These are phyloP conservation scores for Ctenochaetus hawaiiensis DNA, from an alignment of 2,797 vertebrate genomes.

Conservation along the genomic window DNA sequence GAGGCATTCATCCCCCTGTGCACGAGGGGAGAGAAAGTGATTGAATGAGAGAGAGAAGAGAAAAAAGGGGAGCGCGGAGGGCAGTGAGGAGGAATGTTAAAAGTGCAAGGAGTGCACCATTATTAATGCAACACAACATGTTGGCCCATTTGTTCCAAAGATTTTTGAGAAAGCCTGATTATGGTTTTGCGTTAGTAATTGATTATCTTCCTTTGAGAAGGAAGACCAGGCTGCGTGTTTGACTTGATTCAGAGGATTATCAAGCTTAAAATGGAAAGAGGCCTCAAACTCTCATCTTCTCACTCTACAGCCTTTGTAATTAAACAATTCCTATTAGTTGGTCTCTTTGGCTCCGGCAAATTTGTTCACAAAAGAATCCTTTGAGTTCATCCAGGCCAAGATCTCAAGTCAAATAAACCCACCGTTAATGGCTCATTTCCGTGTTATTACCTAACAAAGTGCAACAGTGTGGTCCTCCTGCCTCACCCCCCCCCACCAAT, in stretches of 20 bases:
- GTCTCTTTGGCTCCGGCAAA: constrained; percentile 39
- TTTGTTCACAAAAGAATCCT: constrained; percentile 42
- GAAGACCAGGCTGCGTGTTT: constrained; percentile 62
- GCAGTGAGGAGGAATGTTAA: constrained; percentile 34
- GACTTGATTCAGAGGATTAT: constrained; percentile 78
- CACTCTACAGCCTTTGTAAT: constrained; percentile 47
- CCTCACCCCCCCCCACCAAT: background rate
- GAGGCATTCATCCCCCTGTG: constrained; percentile 66
- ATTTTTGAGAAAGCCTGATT: constrained; percentile 67
- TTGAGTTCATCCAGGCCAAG: constrained; percentile 34
- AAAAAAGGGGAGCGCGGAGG: background rate
- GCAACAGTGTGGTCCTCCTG: constrained; percentile 53
- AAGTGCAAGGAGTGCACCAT: constrained; percentile 44
- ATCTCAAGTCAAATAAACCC: constrained; percentile 48
- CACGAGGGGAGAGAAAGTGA: constrained; percentile 36
- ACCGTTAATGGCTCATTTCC: constrained; percentile 53
- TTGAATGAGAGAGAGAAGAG: constrained; percentile 17
- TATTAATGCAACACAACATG: constrained; percentile 67
- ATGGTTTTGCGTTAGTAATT: constrained; percentile 64
- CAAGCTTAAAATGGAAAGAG: constrained; percentile 60
- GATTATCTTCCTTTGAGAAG: constrained; percentile 66
- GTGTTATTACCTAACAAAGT: constrained; percentile 58
- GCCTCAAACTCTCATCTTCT: constrained; percentile 43
- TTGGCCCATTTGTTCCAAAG: constrained; percentile 73
- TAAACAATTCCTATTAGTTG: constrained; percentile 51